phyloP scores from a whole-genome alignment of 2,797 vertebrate species.

The Ptychadena robeensis region DNA sequence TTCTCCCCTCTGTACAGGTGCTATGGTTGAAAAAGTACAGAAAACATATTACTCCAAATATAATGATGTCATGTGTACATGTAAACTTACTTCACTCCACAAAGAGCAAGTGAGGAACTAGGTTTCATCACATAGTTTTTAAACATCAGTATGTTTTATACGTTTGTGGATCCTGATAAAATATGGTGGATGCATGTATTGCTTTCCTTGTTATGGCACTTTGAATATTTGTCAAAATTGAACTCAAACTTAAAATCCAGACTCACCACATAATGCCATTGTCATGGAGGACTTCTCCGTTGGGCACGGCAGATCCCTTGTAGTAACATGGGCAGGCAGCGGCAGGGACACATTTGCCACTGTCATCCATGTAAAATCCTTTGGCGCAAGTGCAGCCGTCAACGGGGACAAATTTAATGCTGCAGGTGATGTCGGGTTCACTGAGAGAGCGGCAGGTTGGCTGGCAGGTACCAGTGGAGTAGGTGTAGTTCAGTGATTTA shows the following conservation, averaged over 20 bases:
- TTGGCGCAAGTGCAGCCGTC: conserved; percentile 83
- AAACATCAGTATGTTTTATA: too few species aligned
- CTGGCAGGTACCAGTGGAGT: conserved; percentile 73
- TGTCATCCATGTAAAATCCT: conserved; percentile 80
- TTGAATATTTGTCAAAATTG: not conserved
- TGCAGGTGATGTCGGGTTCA: conserved; percentile 77
- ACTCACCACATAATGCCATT: conserved; percentile 81
- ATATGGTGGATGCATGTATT: too few species aligned
- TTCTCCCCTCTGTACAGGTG: conserved; percentile 78
- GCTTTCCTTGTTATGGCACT: not conserved
- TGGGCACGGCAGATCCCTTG: conserved; percentile 75
- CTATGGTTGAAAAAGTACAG: conserved; percentile 66
- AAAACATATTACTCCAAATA: not conserved
- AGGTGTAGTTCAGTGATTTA: conserved; percentile 76
- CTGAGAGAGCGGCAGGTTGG: conserved; percentile 80
- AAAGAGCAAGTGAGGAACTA: not conserved
- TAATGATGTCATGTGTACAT: not conserved
- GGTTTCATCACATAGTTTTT: too few species aligned
- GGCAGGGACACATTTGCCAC: conserved; percentile 79
- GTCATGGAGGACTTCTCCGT: conserved; percentile 79
- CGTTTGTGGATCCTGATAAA: not conserved
- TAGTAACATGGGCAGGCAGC: conserved; percentile 84
- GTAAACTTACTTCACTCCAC: too few species aligned
- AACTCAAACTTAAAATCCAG: not conserved
- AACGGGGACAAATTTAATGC: conserved; percentile 76